Percentiles rank a stretch among this genome's conserved stretches.
Evolutionary conservation across 2,113 vertebrate genomes (phyloP).

Genomic region (pig (Sus scrofa)): DNA sequence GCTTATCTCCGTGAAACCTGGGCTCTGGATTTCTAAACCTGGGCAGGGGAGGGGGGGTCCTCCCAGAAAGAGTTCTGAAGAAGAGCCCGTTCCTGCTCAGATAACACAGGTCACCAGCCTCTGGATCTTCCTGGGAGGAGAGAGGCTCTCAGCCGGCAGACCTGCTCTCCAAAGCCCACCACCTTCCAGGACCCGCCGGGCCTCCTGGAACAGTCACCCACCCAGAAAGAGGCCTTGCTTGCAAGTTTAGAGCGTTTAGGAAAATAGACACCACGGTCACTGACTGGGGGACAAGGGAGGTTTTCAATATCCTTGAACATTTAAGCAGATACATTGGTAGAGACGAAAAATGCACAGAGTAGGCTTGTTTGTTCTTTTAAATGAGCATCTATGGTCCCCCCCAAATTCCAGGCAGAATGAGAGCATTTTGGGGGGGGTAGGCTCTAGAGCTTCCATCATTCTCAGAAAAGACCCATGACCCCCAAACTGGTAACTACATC

Average conservation of each 20-base stretch:
- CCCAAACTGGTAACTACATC: background rate
- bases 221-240: background rate
- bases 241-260: background rate
- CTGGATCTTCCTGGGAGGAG: background rate
- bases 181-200: background rate
- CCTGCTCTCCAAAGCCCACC: accelerated
- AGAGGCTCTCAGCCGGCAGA: background rate
- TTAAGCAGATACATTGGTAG: background rate
- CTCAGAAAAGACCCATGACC: background rate
- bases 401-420: background rate
- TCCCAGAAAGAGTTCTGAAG: background rate
- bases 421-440: background rate
- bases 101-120: background rate
- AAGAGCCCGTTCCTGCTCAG: background rate
- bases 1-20: background rate
- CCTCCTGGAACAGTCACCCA: background rate
- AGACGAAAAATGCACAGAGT: background rate
- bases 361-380: background rate
- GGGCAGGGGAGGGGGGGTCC: background rate
- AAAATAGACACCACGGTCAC: background rate
- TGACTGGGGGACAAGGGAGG: background rate
- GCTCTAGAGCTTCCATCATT: background rate
- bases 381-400: background rate
- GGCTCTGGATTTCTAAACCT: background rate
- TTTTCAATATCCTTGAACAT: background rate